Evolutionary conservation across 2,797 vertebrate genomes (phyloP), one percentile per base, ranked within the genome.

Genomic region (Podarcis siculus): DNA sequence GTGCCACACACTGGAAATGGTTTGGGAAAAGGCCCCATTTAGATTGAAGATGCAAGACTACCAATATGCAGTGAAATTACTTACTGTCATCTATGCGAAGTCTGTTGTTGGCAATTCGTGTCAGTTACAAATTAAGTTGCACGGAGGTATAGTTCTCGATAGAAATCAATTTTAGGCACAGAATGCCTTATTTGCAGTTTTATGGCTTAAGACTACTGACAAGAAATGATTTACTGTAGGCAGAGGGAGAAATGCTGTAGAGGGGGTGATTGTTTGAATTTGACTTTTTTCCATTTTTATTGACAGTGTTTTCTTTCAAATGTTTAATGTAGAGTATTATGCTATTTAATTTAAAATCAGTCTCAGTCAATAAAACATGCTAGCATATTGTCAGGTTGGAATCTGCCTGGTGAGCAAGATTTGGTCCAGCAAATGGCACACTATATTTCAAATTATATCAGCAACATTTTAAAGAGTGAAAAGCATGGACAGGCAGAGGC

Each of bases 151-250:
- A 94, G 87, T 87, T 92, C 92, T 94, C 80, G 71, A 90, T 17
- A 92, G 90, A 79, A 95, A 95, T 95, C 90, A 91, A 94, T 93
- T 95, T 90, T 83, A 89, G 77, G 82, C 87, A 91, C 88, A 92
- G 76, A 93, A 94, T 37, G 88, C 93, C 89, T 94, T 93, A 93
- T 95, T 96, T 94, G 89, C 92, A 88, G 91, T 94, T 95, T 94
- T 92, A 93, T 89, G 86, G 89, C 88, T 94, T 91, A 92, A 93
- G 93, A 94, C 87, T 73, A 90, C 91, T 93, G 87, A 87, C 78
- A 72, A 5, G 3, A 89, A 23, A 80, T 90, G 93, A 94, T 95
- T 93, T 91, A 94, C 89, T 86, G 69, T 89, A 87, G 87, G 91
- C 78, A 85, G 75, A 39, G 75, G 25, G 79, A 37, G 76, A 84